phyloP scores from a whole-genome alignment of 2,113 vertebrate genomes.

The Semicossyphus pulcher region DNA sequence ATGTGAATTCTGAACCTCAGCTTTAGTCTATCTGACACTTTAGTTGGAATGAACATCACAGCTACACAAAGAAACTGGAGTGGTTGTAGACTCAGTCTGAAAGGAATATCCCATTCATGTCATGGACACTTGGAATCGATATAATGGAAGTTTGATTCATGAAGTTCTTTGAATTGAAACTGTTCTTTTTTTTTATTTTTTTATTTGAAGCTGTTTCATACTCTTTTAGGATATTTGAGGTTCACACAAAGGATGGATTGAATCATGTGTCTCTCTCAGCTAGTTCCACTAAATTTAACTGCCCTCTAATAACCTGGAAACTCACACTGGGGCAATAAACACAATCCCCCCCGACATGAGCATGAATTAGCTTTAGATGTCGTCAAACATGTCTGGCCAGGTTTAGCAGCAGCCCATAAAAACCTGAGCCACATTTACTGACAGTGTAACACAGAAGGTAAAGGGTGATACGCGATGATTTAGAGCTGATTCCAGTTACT shows the following conservation, averaged over 20 bases:
- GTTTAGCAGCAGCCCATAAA: conserved; percentile 43
- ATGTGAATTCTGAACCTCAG: too few relatives aligned
- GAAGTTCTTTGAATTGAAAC: too few relatives aligned
- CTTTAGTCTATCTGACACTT: too few relatives aligned
- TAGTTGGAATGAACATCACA: too few relatives aligned
- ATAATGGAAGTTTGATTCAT: too few relatives aligned
- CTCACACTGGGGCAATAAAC: conserved; percentile 26
- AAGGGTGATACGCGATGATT: background rate
- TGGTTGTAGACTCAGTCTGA: too few relatives aligned
- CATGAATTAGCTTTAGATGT: conserved; percentile 42
- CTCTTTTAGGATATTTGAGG: background rate
- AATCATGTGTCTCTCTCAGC: conserved; percentile 18
- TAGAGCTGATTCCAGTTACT: background rate
- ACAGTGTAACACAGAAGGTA: conserved; percentile 6
- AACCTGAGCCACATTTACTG: conserved; percentile 12
- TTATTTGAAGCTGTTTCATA: too few relatives aligned
- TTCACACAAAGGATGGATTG: conserved; percentile 7
- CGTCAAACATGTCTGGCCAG: conserved; percentile 53
- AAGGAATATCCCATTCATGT: too few relatives aligned
- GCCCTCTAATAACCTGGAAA: conserved; percentile 36
- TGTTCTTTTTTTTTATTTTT: too few relatives aligned
- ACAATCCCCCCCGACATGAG: conserved; percentile 25
- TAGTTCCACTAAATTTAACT: conserved; percentile 22
- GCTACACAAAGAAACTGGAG: too few relatives aligned
- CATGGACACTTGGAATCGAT: too few relatives aligned